Base-by-base conservation (phyloP, 2,797 vertebrate genomes). In the Mus spretus region DNA sequence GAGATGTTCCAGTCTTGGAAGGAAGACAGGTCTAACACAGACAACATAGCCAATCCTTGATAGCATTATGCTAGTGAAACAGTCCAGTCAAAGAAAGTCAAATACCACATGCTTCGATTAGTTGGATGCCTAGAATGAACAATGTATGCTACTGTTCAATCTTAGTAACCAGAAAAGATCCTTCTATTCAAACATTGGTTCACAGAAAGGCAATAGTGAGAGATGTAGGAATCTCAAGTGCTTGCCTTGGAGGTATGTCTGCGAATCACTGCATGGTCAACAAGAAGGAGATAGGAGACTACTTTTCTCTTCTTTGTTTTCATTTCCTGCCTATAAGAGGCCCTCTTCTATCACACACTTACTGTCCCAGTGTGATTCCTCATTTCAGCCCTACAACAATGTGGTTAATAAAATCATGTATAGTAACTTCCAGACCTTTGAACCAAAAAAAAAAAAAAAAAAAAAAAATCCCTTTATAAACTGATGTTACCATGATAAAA, bases 261-360 rank as follows among this genome's bases (percentile, higher is more conserved):
- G 0, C 3, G 44, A 26, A 22, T 61, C 55, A 34, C 13, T 59
- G 37, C 10, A 0, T 2, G 0, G 8, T 8, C 2, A 6, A 20
- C 17, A 8, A 57, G 67, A 59, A 88, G 70, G 4, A 83, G 19
- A 14, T 37, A 67, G n/a, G 15, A 19, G n/a, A 40, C 24, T 61
- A 65, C 53, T 37, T 59, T 15, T n/a, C 7, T 37, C 34, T 53
- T 87, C 22, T 8, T 26, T 13, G 3, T 26, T 24, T 74, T 86
- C 22, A 55, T n/a, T 55, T 72, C n/a, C 47, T 26, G 4, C 8
- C 3, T 15, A 59, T 31, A 10, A 55, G 13, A n/a, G 15, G 31
- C 31, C 53, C 47, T 55, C 20, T 24, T 55, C 17, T 0, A 67
- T 22, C 40, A 65, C 17, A 22, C 7, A 37, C 12, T 26, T 1